Base-by-base conservation (phyloP, 2,113 vertebrate genomes). In the Nothoprocta perdicaria region DNA sequence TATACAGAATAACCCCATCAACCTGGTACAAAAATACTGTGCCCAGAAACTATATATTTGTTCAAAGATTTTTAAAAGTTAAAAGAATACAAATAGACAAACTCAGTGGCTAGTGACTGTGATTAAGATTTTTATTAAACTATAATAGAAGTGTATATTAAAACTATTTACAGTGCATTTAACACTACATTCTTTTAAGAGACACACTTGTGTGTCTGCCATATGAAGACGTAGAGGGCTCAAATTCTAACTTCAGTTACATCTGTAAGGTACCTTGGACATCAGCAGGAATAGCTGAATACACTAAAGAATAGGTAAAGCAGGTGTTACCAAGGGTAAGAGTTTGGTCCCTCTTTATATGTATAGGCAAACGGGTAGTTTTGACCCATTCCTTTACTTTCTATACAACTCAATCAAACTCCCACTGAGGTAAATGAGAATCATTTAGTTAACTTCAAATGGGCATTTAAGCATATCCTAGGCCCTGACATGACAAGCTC, bases 11-110 rank as follows among this genome's bases (percentile, higher is more conserved):
- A 95, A 95, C 84, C 68, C 86, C 68, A 58, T 95, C 79, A 96
- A 91, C 66, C 97, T 96, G 95, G 96, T 97, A 98, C 88, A 98
- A 98, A 97, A 98, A 97, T 97, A 98, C 58, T 79, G 96, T 97
- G 96, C 88, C 95, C 94, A 97, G 96, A 97, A 97, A 98, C 92
- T 95, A 96, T 94, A 50, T 95, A 95, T 97, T 95, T 97, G 82
- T 97, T 97, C 94, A 96, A 96, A 92, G 94, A 88, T 94, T 94
- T 95, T 95, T 90, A 92, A 96, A 97, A 97, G 86, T 58, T 93
- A 75, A 90, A 95, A 90, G 93, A 96, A 94, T 97, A 95, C 94
- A 97, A 97, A 97, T 66, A 90, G 95, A 61, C 93, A 95, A 94
- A 88, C 93, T 95, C 89, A 95, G 95, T 97, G 96, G 93, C 91